Evolutionary conservation across 2,888 invertebrate genomes (phyloP), one percentile per base, ranked within the genome.

Genomic region (Drosophila leonis): DNA sequence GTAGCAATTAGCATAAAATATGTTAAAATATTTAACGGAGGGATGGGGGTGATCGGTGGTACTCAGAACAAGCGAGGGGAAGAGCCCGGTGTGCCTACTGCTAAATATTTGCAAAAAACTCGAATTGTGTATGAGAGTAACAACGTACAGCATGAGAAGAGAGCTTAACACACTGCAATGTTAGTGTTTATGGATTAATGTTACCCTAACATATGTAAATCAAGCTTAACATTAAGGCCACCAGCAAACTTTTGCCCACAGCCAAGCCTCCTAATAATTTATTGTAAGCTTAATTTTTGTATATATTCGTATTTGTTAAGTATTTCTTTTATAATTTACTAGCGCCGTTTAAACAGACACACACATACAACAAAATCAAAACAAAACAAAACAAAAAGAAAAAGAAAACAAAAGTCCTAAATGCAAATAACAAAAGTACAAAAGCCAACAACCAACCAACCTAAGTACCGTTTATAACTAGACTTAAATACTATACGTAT

Each of bases 381-480:
- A n/a, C 18, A 10, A 18, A 20, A 13, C 20, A 33, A 4, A 29
- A 31, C 31, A 18, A 7, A 20, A 27, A 7, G 20, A 66, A 69
- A 57, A 46, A 35, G 46, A 71, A 63, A 74, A 81, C 86, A 83
- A 75, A 88, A 89, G 85, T 86, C 86, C 86, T 88, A 88, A 76
- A 90, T 78, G 83, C 83, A 90, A 87, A 81, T 77, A 88, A 90
- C 76, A 81, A 88, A 90, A 87, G 79, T 85, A 90, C 80, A 87
- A 88, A 87, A 88, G 89, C 89, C 86, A 90, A 88, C 88, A 88
- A 85, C 88, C 88, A 90, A 90, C 88, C 87, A 88, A 90, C 80
- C 83, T 88, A 79, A 80, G 77, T 83, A 88, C 83, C 84, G 81
- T 73, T 84, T 76, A 85, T 72, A 79, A 44, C 72, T 78, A 78